Conservation (phyloP, 2,113 vertebrate genomes). For the Tapirus terrestris region DNA sequence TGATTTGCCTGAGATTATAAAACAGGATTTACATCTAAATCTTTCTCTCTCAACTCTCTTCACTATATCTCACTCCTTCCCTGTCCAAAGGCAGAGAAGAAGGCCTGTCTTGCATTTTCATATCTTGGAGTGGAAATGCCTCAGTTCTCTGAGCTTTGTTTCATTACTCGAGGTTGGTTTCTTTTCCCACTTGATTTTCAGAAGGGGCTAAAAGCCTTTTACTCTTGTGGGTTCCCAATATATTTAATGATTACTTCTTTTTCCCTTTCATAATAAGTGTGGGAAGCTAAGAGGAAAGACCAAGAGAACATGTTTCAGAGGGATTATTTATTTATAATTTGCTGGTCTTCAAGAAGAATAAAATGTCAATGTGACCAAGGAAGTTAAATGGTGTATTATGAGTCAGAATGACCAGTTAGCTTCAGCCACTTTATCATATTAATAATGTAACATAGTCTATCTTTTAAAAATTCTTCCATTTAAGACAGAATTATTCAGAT, state of each 20-base stretch:
- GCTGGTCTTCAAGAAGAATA: not conserved
- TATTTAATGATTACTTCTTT: not conserved
- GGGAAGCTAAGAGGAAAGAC: not conserved
- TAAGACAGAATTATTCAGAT: not conserved
- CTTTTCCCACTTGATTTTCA: not conserved
- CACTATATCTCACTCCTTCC: not conserved
- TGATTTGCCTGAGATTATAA: not conserved
- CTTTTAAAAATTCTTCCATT: slow-evolving; percentile 4
- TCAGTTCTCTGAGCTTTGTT: not conserved
- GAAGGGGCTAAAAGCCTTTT: not conserved
- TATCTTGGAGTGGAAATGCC: not conserved
- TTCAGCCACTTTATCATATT: not conserved
- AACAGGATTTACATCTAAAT: not conserved
- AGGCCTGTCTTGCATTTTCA: not conserved
- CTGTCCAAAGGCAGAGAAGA: not conserved
- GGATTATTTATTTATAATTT: not conserved
- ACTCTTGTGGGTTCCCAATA: not conserved
- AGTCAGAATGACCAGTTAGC: not conserved
- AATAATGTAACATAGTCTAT: not conserved
- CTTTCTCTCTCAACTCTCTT: not conserved
- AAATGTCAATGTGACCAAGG: not conserved
- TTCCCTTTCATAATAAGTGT: not conserved
- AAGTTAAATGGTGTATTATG: not conserved
- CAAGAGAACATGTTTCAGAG: not conserved
- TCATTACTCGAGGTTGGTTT: not conserved